Percentiles rank a stretch among this genome's conserved stretches.
Conservation (phyloP, 2,797 vertebrate genomes). For the Apodemus agrarius region DNA sequence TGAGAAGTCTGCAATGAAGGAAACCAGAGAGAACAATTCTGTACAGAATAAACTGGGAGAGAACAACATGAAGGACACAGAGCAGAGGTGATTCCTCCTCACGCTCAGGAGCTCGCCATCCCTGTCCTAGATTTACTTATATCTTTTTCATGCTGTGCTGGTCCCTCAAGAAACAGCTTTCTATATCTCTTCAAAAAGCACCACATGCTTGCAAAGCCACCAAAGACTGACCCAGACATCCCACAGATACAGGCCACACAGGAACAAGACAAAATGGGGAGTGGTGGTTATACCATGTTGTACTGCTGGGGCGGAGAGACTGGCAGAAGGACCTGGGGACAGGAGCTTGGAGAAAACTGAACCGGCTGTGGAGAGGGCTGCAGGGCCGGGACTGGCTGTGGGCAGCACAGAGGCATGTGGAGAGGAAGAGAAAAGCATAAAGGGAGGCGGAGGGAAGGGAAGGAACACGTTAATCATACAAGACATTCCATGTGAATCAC, state of each 20-base stretch:
- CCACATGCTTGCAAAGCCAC: conserved; percentile 48
- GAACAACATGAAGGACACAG: background rate
- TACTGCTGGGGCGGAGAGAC: conserved; percentile 99
- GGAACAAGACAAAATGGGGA: conserved; percentile 80
- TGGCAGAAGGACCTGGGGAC: conserved; percentile 99
- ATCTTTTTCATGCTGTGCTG: conserved; percentile 39
- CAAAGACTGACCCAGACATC: conserved; percentile 60
- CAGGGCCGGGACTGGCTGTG: conserved; percentile 95
- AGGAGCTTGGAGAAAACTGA: conserved; percentile 97
- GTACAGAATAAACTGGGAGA: background rate
- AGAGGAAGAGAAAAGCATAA: conserved; percentile 71
- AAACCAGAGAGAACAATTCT: conserved; percentile 27
- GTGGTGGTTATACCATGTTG: conserved; percentile 95
- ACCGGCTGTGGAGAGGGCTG: conserved; percentile 96
- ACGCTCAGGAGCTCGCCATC: background rate
- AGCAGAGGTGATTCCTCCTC: background rate
- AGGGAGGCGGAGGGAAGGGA: conserved; percentile 74
- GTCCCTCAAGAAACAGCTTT: conserved; percentile 52
- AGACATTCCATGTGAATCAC: conserved; percentile 61
- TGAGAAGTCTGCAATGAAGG: background rate
- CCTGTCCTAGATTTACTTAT: background rate
- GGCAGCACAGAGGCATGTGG: conserved; percentile 82
- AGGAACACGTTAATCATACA: conserved; percentile 85
- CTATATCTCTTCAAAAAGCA: conserved; percentile 40
- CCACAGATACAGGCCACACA: conserved; percentile 72